Conservation (phyloP, 2,113 vertebrate genomes). For the Clinocottus analis region DNA sequence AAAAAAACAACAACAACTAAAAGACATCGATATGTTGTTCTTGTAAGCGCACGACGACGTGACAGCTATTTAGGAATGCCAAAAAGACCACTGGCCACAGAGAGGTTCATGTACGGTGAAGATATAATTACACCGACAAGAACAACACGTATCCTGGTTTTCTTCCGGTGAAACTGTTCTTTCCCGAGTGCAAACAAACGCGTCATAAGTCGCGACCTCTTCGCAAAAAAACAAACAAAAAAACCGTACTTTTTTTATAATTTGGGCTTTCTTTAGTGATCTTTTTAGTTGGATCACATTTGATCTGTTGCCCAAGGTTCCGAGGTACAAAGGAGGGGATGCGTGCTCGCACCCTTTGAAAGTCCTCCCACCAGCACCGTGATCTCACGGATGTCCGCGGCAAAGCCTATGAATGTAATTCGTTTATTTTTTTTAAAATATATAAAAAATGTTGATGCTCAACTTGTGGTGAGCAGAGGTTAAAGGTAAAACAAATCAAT, state of each 20-base stretch:
- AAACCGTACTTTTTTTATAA: too few relatives aligned
- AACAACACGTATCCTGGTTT: background rate
- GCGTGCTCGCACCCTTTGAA: constrained; percentile 5
- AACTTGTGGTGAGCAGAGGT: background rate
- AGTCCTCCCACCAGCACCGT: constrained; percentile 14
- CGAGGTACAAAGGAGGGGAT: background rate
- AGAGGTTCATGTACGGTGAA: background rate
- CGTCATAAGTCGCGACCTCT: background rate
- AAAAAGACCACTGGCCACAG: background rate
- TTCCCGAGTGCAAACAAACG: background rate
- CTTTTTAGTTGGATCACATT: background rate
- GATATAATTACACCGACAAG: background rate
- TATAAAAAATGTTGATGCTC: background rate
- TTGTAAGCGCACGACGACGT: background rate
- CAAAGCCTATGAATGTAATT: background rate
- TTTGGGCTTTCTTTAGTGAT: background rate
- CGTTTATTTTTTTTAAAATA: too few relatives aligned
- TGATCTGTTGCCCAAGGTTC: constrained; percentile 13
- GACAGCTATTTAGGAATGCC: background rate
- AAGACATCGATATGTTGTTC: background rate
- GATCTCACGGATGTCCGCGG: background rate
- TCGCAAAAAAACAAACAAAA: too few relatives aligned
- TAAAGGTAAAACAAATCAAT: background rate
- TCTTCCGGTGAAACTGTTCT: background rate
- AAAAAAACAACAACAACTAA: background rate